Base-by-base conservation (phyloP, 2,113 vertebrate genomes). In the Brachionichthys hirsutus region DNA sequence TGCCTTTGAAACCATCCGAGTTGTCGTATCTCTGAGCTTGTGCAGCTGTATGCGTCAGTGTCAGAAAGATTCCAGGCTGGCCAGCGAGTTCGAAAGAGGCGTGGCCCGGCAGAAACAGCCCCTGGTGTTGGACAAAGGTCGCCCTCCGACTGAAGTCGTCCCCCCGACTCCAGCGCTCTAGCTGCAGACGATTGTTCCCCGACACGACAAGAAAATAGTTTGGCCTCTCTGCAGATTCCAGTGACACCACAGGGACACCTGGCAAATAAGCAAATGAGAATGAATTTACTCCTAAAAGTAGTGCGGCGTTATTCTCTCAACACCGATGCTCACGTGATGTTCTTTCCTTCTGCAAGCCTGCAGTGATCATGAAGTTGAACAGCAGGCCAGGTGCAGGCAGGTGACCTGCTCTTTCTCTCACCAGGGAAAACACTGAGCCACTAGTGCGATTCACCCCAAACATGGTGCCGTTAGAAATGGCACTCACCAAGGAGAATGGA, bases 291-390 rank as follows among this genome's bases (percentile, higher is more conserved):
- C 12, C 4, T 0, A 7, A 22, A 36, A 45, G 45, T 22, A 12
- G 51, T 47, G 18, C 0, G 65, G 14, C 6, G 8, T 45, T 10
- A 14, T 1, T 18, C 10, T 43, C 12, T 18, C 30, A 56, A 59
- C n/a, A 15, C 30, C 36, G 45, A 62, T 6, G 15, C 96, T 95
- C 83, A 98, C 96, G 92, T 88, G 94, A 92, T 54, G 91, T 84
- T 77, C 93, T 92, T 67, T 97, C 94, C 85, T 93, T 95, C 76
- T 93, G 94, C 84, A 99, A 90, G 50, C 94, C 95, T 52, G 92
- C 89, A 51, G 95, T 97, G 83, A 99, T 88, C 97, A 99, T 98
- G 88, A 99, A 96, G 89, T 92, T 96, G 84, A 96, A 97, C 80
- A 95, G 88, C 20, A 94, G 73, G 51, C 89, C 83, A 11, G 80